These are phyloP conservation scores for Phocides pigmalion DNA, from an alignment of 1,140 invertebrate genomes.

Conservation along the genomic window DNA sequence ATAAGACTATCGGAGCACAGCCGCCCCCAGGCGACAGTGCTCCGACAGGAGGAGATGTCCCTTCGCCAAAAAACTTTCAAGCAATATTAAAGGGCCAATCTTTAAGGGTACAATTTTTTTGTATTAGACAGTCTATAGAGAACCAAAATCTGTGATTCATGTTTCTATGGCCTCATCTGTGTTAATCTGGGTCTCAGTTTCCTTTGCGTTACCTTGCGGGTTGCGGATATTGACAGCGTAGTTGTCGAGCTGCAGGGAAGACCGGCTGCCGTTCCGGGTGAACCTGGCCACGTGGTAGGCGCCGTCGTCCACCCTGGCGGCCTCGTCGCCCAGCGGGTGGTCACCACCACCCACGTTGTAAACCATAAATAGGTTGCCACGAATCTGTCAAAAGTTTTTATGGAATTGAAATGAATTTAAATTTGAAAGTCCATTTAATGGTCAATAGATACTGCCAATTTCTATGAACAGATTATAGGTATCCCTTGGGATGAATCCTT, in stretches of 20 bases:
- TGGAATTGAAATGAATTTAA: neutral
- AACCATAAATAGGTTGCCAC: conserved; percentile 95
- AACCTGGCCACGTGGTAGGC: conserved; percentile 96
- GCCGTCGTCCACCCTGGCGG: conserved; percentile 95
- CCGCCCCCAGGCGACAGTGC: too few species aligned
- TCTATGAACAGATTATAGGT: too few species aligned
- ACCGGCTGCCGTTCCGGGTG: conserved; percentile 93
- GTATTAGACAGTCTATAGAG: too few species aligned
- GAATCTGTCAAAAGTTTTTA: too few species aligned
- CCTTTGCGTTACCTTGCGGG: conserved; percentile 87
- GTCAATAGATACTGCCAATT: too few species aligned
- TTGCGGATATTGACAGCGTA: conserved; percentile 92
- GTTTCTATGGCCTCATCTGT: neutral
- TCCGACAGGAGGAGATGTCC: too few species aligned
- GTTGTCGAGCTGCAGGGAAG: conserved; percentile 96
- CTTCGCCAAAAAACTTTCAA: too few species aligned
- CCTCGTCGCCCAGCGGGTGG: conserved; percentile 95
- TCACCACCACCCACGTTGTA: conserved; percentile 97
- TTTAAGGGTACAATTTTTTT: too few species aligned
- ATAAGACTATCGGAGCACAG: too few species aligned
- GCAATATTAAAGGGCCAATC: too few species aligned
- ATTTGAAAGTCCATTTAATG: too few species aligned
- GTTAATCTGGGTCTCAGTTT: neutral
- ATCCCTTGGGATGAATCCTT: too few species aligned
- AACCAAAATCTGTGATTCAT: conserved; percentile 14